Percentiles rank a stretch among this genome's conserved stretches.
phyloP scores from a whole-genome alignment of 1,140 invertebrate genomes.

The Apolygus lucorum region DNA sequence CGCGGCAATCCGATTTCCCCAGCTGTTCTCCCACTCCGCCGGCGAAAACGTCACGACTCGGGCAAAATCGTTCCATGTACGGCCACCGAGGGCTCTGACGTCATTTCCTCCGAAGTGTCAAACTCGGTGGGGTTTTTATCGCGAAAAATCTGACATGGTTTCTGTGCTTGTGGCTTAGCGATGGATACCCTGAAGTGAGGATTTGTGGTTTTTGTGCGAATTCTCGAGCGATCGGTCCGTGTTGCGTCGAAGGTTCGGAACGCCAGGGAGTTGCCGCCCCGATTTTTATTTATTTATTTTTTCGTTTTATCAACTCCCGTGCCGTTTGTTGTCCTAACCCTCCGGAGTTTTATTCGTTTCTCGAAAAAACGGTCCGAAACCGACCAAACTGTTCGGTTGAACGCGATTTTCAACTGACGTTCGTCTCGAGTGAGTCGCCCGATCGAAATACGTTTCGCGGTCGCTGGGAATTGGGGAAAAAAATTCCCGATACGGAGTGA shows the following conservation, averaged over 20 bases:
- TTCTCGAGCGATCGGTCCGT: too few relatives aligned
- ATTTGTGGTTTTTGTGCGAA: too few relatives aligned
- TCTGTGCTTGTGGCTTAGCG: conserved; percentile 15
- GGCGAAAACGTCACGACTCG: neutral
- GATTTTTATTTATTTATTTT: neutral
- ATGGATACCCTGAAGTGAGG: conserved; percentile 15
- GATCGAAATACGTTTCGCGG: too few relatives aligned
- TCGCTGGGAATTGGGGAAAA: too few relatives aligned
- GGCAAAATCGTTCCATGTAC: conserved; percentile 2
- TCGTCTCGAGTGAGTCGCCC: neutral
- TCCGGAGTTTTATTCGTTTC: too few relatives aligned
- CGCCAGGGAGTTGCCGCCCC: too few relatives aligned
- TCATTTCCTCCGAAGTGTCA: conserved; percentile 28
- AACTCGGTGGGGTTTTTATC: conserved; percentile 26
- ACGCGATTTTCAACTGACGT: neutral
- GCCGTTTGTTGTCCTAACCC: neutral
- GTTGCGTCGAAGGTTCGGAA: too few relatives aligned
- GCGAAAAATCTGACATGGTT: conserved; percentile 15
- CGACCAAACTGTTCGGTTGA: neutral
- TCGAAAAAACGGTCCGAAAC: neutral
- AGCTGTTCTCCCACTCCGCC: neutral
- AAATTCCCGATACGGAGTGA: conserved; percentile 6
- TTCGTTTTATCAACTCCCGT: neutral
- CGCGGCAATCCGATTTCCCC: too few relatives aligned
- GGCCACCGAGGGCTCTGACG: conserved; percentile 20